phyloP scores from a whole-genome alignment of 2,113 vertebrate species.

The Tachycineta bicolor region DNA sequence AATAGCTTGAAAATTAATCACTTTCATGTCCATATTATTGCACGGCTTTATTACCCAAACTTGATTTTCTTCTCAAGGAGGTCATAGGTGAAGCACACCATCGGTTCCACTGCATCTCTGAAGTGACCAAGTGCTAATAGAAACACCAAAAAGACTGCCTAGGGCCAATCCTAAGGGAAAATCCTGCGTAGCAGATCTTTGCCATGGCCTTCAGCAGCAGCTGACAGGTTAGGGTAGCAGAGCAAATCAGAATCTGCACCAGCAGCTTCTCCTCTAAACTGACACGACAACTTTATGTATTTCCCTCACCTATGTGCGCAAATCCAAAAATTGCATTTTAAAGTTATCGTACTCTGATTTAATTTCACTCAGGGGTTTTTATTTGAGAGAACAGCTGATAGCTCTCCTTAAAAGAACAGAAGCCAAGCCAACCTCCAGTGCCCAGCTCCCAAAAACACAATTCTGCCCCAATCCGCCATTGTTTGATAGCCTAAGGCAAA shows the following conservation, averaged over 20 bases:
- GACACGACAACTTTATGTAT: background rate
- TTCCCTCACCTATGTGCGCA: background rate
- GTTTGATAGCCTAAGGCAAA: background rate
- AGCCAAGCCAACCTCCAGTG: background rate
- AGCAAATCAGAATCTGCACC: background rate
- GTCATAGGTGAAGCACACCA: background rate
- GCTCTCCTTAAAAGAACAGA: background rate
- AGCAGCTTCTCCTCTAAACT: background rate
- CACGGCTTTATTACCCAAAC: background rate
- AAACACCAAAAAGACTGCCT: background rate
- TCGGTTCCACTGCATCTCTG: background rate
- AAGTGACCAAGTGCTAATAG: background rate
- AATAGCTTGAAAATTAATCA: background rate
- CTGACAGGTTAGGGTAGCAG: background rate
- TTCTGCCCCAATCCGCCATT: background rate
- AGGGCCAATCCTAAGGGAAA: background rate
- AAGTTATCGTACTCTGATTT: background rate
- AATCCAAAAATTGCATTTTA: background rate
- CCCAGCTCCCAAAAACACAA: background rate
- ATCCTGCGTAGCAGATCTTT: rapidly evolving
- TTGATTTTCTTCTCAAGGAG: background rate
- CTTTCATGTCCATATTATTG: background rate
- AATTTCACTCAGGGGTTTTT: background rate
- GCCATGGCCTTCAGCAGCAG: background rate
- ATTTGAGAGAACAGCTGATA: background rate